Evolutionary conservation across 2,113 vertebrate species (phyloP).

Genomic region (Ursus arctos): DNA sequence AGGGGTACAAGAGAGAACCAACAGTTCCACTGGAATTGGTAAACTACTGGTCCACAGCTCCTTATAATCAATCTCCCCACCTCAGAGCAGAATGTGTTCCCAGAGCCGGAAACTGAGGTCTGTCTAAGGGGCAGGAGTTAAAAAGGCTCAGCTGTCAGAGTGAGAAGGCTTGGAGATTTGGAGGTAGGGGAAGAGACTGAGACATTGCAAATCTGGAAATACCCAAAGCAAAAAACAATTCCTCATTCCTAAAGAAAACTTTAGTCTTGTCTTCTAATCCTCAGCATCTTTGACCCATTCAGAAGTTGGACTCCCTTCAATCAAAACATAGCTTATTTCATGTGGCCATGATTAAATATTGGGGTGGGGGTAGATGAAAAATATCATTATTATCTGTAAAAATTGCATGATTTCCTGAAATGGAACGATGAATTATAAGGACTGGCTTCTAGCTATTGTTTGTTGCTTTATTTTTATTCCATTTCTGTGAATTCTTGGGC

Average conservation of each 20-base stretch:
- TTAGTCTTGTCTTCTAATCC: slow-evolving; percentile 52
- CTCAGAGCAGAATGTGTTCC: not conserved
- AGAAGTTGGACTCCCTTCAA: slow-evolving; percentile 70
- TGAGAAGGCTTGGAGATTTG: not conserved
- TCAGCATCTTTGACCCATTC: slow-evolving; percentile 68
- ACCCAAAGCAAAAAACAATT: not conserved
- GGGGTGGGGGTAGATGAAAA: not conserved
- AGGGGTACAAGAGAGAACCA: not conserved
- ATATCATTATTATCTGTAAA: slow-evolving; percentile 63
- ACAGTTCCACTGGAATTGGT: not conserved
- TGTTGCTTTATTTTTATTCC: slow-evolving; percentile 53
- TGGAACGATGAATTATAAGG: slow-evolving; percentile 51
- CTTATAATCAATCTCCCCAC: not conserved
- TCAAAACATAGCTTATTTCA: slow-evolving; percentile 62
- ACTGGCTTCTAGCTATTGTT: slow-evolving; percentile 35
- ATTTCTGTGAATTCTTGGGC: slow-evolving; percentile 28
- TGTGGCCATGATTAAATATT: slow-evolving; percentile 69
- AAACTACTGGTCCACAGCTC: not conserved
- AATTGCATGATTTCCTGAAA: slow-evolving; percentile 58
- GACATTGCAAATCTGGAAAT: slow-evolving; percentile 9
- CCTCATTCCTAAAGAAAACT: slow-evolving; percentile 54
- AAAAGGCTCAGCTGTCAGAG: not conserved
- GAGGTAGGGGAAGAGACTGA: not conserved
- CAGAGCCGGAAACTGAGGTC: not conserved
- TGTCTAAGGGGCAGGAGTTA: not conserved